Evolutionary conservation across 2,888 invertebrate genomes (phyloP), one percentile per base, ranked within the genome.

Genomic region (Ochlodes sylvanus): DNA sequence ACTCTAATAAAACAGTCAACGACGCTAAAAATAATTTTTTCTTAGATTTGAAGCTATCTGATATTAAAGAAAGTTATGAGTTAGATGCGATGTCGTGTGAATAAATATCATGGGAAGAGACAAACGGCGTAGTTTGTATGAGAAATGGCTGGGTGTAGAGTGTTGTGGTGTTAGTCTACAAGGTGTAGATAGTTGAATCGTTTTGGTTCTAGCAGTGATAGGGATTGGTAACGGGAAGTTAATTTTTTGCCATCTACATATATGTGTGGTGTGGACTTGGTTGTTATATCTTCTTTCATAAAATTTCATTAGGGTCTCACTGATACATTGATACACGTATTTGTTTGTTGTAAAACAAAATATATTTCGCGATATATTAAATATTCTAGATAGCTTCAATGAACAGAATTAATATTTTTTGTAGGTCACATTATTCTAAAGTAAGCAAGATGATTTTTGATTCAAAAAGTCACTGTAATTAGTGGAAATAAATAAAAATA

Each of bases 61-160:
- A 74, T 72, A 67, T 70, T 60, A 66, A 72, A 64, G 64, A 71
- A 70, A 76, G 66, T 75, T 75, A 75, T 73, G 69, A 74, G 55
- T 56, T 56, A 64, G 69, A 69, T 68, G 69, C 68, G 62, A 64
- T 71, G 75, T 75, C 73, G 70, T 69, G 65, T 69, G 69, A 70
- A 73, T 74, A 75, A 73, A 75, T 74, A 74, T 69, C 67, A 63
- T 57, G 63, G 63, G 60, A 68, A 68, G 64, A 73, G 73, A 75
- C 71, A 74, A 74, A 76, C 72, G 72, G 71, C 70, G 71, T 69
- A 69, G 57, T 68, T 66, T 73, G 68, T 71, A 72, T 71, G 72
- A 72, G 69, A 71, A 71, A 71, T 71, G 69, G 52, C 10, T 32
- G 38, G 38, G 44, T 67, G 61, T 67, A 55, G n/a, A n/a, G 34